Base-by-base conservation (phyloP, 1,140 invertebrate species). In the Papilio machaon region DNA sequence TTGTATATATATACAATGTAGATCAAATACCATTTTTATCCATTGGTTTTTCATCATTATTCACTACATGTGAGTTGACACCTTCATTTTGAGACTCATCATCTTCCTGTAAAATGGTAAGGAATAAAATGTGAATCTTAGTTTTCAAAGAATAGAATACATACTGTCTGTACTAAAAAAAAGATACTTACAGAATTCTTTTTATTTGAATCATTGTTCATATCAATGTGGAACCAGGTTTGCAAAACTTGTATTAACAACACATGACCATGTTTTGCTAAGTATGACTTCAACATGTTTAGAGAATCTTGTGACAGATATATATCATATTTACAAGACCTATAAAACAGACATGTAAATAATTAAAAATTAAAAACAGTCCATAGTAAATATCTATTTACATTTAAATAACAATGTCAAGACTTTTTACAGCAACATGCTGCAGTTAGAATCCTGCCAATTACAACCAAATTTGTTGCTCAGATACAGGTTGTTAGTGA, bases 251-350 rank as follows among this genome's bases (percentile, higher is more conserved):
- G 96, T 91, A 97, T 96, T 83, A 97, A 91, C 83, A 96, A 94
- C 38, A 97, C 95, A 94, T 97, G 96, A 2, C 96, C 96, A 87
- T 96, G 95, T 86, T 96, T 96, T 43, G 96, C 95, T 64, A 97
- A 91, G 92, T 96, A 97, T 79, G 95, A 95, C 87, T 96, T 96
- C 81, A 97, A 90, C 82, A 95, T 95, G 82, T 96, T 95, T 23
- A 97, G 93, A n/a, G 96, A 95, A 87, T 96, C 95, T 85, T 96
- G 95, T 23, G 96, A 96, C 82, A 97, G 93, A 83, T 96, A 95
- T 78, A 97, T 94, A 91, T 97, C 96, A 92, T 96, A 97, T 92
- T 97, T 97, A 88, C 95, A 95, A 49, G 95, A 96, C 88, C 95
- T 95, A 84, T 81, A 91, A 93, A 78, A 81, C 43, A 83, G 80